Conservation (phyloP, 37 sponge, comb jelly and placozoan genomes). For the Amphimedon queenslandica region DNA sequence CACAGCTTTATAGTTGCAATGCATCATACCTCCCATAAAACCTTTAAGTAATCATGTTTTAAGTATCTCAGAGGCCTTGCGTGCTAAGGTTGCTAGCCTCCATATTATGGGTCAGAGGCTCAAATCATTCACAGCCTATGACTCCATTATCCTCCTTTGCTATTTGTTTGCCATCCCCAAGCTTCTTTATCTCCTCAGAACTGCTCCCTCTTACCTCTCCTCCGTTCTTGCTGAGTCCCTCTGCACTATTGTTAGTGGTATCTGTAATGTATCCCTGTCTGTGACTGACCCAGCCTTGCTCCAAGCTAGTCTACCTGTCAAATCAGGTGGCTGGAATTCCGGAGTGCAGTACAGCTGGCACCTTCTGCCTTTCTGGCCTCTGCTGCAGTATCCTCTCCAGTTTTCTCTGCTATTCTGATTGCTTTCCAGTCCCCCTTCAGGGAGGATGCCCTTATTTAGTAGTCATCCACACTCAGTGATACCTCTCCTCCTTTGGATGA, state of each 20-base stretch:
- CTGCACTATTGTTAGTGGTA: conserved; percentile 13
- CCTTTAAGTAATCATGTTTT: no score
- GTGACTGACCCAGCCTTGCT: conserved; percentile 32
- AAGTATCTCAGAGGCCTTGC: no score
- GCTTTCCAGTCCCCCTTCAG: conserved; percentile 13
- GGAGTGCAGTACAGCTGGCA: conserved; percentile 35
- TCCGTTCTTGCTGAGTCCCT: background rate
- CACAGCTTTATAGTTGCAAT: no score
- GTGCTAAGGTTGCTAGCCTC: conserved; percentile 10
- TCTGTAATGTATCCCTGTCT: conserved; percentile 13
- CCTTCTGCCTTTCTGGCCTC: conserved; percentile 55
- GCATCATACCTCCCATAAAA: no score
- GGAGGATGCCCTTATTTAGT: background rate
- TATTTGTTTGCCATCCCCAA: conserved; percentile 49
- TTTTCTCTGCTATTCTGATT: conserved; percentile 20
- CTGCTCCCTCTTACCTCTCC: conserved; percentile 29
- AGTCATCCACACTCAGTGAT: background rate
- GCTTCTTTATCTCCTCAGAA: conserved; percentile 31
- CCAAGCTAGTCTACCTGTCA: conserved; percentile 44
- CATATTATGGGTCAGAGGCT: conserved; percentile 6
- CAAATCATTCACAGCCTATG: no score
- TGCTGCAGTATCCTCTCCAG: no score
- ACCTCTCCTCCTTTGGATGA: conserved; percentile 8
- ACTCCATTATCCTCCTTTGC: no score
- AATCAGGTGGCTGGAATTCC: conserved; percentile 43